Percentiles rank a stretch among this genome's conserved stretches.
Conservation (phyloP, 2,888 invertebrate species). For the Zhuqinia jingwanae region DNA sequence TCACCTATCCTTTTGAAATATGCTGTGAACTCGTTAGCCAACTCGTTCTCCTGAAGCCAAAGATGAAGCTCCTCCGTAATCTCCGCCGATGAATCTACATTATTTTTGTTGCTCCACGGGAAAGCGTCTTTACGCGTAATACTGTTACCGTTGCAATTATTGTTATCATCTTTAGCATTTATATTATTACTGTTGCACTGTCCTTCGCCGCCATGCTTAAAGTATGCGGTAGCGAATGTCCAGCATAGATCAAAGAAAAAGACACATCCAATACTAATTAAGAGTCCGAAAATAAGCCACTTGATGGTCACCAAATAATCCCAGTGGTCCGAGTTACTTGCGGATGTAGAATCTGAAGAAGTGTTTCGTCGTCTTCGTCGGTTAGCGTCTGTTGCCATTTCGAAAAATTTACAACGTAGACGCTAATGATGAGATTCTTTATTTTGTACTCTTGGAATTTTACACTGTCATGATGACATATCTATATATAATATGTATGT, state of each 20-base stretch:
- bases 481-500: too few species aligned
- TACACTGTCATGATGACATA: too few species aligned
- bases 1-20: constrained; percentile 63
- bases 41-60: constrained; percentile 68
- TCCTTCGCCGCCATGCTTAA: neutral
- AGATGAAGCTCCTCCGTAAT: constrained; percentile 53
- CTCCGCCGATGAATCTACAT: neutral
- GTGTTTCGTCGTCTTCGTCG: constrained; percentile 31
- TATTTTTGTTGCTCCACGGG: constrained; percentile 45
- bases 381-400: constrained; percentile 52
- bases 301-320: constrained; percentile 57
- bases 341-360: constrained; percentile 25
- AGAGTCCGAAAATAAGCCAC: constrained; percentile 63
- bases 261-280: constrained; percentile 68
- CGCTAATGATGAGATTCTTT: neutral
- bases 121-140: too few species aligned
- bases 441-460: neutral
- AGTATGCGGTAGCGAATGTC: neutral
- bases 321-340: constrained; percentile 28
- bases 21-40: constrained; percentile 21
- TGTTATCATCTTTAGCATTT: neutral
- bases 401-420: constrained; percentile 1
- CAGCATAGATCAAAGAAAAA: constrained; percentile 46
- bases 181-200: neutral
- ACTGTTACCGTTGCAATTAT: constrained; percentile 24